Base-by-base conservation (phyloP, 2,888 invertebrate species). In the Pocota personata region DNA sequence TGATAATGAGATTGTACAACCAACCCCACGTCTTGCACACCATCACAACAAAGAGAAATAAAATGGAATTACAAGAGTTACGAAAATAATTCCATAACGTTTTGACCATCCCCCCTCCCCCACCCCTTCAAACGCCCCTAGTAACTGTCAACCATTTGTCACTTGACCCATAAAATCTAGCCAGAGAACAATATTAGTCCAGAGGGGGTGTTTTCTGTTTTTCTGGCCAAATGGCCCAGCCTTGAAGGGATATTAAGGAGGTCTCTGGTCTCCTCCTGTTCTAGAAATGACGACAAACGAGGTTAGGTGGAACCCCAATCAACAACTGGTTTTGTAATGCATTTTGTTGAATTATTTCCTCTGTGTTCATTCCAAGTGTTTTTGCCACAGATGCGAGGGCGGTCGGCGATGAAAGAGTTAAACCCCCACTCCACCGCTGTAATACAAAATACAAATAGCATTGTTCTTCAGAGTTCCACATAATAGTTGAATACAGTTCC, bases 261-360 rank as follows among this genome's bases (percentile, higher is more conserved):
- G 32, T 30, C 67, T 37, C 32, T 21, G 46, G 19, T 55, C 48
- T 7, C 16, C 27, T 37, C 30, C 55, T 43, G 46, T 50, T 86
- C 46, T 58, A 76, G 64, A 72, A 73, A 50, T 19, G 50, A 64
- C 55, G 40, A 5, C 62, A 60, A 86, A 86, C 66, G 82, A 62
- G 86, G 86, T 82, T 82, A 86, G 82, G 48, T 66, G 43, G 73
- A 75, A 46, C 50, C 48, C 48, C 60, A 60, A 24, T 55, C 72
- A 76, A 76, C 86, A 86, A 86, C 82, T 86, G 82, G 86, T 86
- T 72, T 71, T 66, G 71, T 60, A 76, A 66, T 86, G 71, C 76
- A 76, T 76, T 82, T 64, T 60, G 52, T 37, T 78, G 66, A 72
- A 72, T 73, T 69, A 72, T 78, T 79, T 78, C 67, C 52, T 79